Conservation (phyloP, 2,113 vertebrate species). For the Conger conger region DNA sequence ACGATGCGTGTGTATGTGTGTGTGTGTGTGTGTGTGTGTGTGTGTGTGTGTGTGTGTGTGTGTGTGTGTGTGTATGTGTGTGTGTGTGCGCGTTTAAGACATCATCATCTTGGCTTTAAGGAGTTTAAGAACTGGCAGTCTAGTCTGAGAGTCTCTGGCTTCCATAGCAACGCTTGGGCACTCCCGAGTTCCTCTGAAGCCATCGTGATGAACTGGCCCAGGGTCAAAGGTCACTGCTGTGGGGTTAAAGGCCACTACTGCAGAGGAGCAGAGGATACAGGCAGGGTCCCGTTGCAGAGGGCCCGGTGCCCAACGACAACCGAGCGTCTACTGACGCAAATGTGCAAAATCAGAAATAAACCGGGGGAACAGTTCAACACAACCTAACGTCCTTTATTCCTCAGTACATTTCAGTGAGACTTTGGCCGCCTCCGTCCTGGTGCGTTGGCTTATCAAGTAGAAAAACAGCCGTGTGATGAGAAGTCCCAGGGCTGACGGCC, state of each 20-base stretch:
- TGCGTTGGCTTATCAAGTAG: constrained; percentile 42
- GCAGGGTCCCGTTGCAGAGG: constrained; percentile 58
- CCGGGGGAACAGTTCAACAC: not conserved
- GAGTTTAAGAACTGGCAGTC: constrained; percentile 39
- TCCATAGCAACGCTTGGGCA: not conserved
- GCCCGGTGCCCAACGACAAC: constrained; percentile 62
- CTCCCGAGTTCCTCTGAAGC: constrained; percentile 30
- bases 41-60: not conserved
- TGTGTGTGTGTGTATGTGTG: too few species aligned
- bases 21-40: too few species aligned
- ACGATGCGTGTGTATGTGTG: not conserved
- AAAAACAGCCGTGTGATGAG: constrained; percentile 23
- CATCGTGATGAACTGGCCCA: constrained; percentile 40
- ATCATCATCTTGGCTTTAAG: constrained; percentile 58
- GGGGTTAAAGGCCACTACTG: constrained; percentile 79
- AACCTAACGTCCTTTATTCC: constrained; percentile 42
- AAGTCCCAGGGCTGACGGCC: not conserved
- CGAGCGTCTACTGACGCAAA: constrained; percentile 60
- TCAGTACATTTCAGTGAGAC: constrained; percentile 54
- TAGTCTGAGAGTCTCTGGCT: not conserved
- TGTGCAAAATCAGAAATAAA: constrained; percentile 68
- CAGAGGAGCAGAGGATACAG: constrained; percentile 53
- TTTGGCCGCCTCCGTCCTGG: constrained; percentile 56
- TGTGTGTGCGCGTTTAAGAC: constrained; percentile 54
- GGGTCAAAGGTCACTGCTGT: constrained; percentile 65